Base-by-base conservation (phyloP, 2,113 vertebrate genomes). In the Epinephelus moara region DNA sequence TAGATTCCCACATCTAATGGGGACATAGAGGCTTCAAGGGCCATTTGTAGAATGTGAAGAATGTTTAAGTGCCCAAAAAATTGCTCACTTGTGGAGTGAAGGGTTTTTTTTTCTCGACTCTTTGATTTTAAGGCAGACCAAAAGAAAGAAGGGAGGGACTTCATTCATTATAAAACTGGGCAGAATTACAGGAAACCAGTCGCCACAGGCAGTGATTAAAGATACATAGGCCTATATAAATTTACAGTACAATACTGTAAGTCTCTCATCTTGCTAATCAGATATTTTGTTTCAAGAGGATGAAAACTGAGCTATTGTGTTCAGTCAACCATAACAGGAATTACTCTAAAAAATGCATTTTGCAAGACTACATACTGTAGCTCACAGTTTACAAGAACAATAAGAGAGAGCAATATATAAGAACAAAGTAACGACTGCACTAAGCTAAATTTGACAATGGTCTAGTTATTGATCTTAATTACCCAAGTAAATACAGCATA, bases 1-100 rank as follows among this genome's bases (percentile, higher is more conserved):
- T 92, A 91, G 90, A 93, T 89, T 75, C 74, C 77, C 45, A 85
- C 85, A 76, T 84, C 71, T 90, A 90, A 88, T 84, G 60, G 86
- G 85, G 80, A 91, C 75, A 80, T 27, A 4, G 77, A 50, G 25
- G 71, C 77, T 90, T 86, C 42, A 81, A 93, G 85, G 61, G 80
- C 87, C 70, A 82, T 87, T 86, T 91, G 61, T 64, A 78, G 62
- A 87, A 91, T 27, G 77, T 84, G 77, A 88, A 83, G 79, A 89
- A 89, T 85, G 82, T 87, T 85, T 73, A 86, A 89, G 89, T 83
- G 88, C 50, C 71, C 70, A 61, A 85, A 89, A 89, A 86, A 89
- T 63, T 69, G 82, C 73, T 83, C 77, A 81, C 70, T 88, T 85
- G 61, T 70, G 68, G 70, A 91, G 56, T 49, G 42, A 52, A 59